Conservation (phyloP, 1,140 invertebrate species). For the Magallana angulata region DNA sequence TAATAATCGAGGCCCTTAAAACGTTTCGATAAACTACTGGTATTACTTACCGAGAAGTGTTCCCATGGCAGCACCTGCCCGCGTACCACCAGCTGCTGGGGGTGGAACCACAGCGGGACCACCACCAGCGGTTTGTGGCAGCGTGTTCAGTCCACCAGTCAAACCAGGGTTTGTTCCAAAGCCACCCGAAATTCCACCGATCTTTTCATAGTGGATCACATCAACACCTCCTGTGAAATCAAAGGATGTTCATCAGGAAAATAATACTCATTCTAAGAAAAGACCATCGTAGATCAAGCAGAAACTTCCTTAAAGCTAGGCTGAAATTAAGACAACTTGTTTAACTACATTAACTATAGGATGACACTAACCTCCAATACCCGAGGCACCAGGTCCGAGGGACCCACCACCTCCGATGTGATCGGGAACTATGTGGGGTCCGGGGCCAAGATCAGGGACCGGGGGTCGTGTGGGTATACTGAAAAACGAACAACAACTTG, state of each 20-base stretch:
- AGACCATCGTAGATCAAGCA: too few relatives aligned
- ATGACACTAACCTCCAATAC: slow-evolving; percentile 41
- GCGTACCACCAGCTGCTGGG: slow-evolving; percentile 41
- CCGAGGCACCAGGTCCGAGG: slow-evolving; percentile 49
- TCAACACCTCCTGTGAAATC: slow-evolving; percentile 16
- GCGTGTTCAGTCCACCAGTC: slow-evolving; percentile 40
- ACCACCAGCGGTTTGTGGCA: slow-evolving; percentile 47
- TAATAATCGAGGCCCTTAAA: too few relatives aligned
- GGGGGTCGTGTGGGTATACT: slow-evolving; percentile 24
- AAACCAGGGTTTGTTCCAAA: slow-evolving; percentile 36
- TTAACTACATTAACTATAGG: too few relatives aligned
- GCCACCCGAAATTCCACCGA: slow-evolving; percentile 41
- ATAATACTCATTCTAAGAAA: too few relatives aligned
- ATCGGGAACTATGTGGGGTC: slow-evolving; percentile 43
- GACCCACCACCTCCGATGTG: slow-evolving; percentile 65
- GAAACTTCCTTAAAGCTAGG: too few relatives aligned
- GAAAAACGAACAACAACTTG: not conserved
- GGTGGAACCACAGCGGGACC: slow-evolving; percentile 46
- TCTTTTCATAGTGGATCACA: slow-evolving; percentile 13
- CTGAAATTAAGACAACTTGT: too few relatives aligned
- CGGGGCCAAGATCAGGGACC: slow-evolving; percentile 35
- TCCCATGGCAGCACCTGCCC: slow-evolving; percentile 72
- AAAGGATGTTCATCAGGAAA: too few relatives aligned
- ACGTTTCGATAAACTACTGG: not conserved
- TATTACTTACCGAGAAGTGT: slow-evolving; percentile 66